These are phyloP conservation scores for Drosophila silvestris DNA, from an alignment of 2,888 invertebrate species.

Conservation along the genomic window DNA sequence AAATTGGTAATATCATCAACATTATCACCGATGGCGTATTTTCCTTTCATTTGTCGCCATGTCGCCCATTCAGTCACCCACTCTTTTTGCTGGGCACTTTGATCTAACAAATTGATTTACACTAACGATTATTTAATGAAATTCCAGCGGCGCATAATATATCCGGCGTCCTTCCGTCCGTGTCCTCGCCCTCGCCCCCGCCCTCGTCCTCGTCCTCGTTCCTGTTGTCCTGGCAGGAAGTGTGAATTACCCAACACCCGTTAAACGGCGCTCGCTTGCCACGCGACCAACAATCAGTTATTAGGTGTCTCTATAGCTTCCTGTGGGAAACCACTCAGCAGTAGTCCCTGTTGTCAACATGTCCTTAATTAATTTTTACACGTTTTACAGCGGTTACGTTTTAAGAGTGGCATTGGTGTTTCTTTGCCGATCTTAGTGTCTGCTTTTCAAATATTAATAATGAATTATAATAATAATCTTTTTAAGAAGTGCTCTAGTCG, in stretches of 20 bases:
- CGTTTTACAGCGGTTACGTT: slow-evolving; percentile 16
- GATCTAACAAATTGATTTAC: slow-evolving; percentile 77
- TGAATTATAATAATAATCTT: not conserved
- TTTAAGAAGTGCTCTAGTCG: not conserved
- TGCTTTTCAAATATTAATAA: not conserved
- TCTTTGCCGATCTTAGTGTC: not conserved
- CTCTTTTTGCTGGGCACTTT: slow-evolving; percentile 50
- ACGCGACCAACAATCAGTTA: slow-evolving; percentile 64
- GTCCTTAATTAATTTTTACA: slow-evolving; percentile 30
- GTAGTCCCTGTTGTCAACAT: slow-evolving; percentile 46
- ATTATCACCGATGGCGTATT: slow-evolving; percentile 46
- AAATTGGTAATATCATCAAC: slow-evolving; percentile 71
- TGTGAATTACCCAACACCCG: slow-evolving; percentile 74
- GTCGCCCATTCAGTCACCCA: slow-evolving; percentile 54
- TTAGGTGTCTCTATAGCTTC: slow-evolving; percentile 51
- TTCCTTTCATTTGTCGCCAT: slow-evolving; percentile 78
- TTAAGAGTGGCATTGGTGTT: slow-evolving; percentile 1
- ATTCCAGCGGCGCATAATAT: slow-evolving; percentile 58
- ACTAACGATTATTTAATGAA: slow-evolving; percentile 81
- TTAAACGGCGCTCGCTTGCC: slow-evolving; percentile 45
- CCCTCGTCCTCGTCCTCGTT: not conserved
- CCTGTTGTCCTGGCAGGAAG: slow-evolving; percentile 65
- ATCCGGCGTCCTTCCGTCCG: slow-evolving; percentile 5
- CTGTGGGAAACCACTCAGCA: not conserved
- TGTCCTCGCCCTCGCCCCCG: not conserved